Base-by-base conservation (phyloP, 2,888 invertebrate species). In the Protophormia terraenovae region DNA sequence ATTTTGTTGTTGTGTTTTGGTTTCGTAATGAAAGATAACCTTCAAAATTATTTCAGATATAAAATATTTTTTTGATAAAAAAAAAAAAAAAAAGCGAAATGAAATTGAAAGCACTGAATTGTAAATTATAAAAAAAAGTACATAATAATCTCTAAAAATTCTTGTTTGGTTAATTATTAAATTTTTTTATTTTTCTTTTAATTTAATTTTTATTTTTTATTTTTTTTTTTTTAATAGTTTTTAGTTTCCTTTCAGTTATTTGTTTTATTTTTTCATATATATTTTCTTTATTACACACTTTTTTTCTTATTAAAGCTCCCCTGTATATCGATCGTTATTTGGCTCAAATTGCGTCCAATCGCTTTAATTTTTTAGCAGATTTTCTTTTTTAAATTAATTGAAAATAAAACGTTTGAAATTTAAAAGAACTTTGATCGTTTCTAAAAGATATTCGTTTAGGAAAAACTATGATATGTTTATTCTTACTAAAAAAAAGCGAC, bases 401-500 rank as follows among this genome's bases (percentile, higher is more conserved):
- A 27, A 73, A 71, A 60, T 67, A 32, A 22, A 78, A 77, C 81
- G 84, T 87, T 83, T 53, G 22, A 67, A 38, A 41, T 14, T 69
- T 60, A 7, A 53, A 73, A 64, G 50, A 77, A 76, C 38, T 80
- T 81, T 64, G 22, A 55, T 72, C 64, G 72, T 72, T 72, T 29
- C 8, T 24, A 45, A 72, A 66, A 55, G n/a, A 41, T 29, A 29
- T 75, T 82, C 78, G 71, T 83, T 80, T 75, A 14, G 38, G 1
- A 10, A 58, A 72, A 72, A 27, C 14, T 38, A 24, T 62, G 35
- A 78, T 87, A n/a, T n/a, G n/a, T 88, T 86, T 85, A 38, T 86
- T 86, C 83, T 84, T 83, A 69, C 78, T 76, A 82, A 83, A 83
- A 76, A 64, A 77, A 86, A 88, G 89, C 91, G 91, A 92, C 91